Evolutionary conservation across 2,113 vertebrate species (phyloP).

Genomic region (Rhinopithecus roxellana): DNA sequence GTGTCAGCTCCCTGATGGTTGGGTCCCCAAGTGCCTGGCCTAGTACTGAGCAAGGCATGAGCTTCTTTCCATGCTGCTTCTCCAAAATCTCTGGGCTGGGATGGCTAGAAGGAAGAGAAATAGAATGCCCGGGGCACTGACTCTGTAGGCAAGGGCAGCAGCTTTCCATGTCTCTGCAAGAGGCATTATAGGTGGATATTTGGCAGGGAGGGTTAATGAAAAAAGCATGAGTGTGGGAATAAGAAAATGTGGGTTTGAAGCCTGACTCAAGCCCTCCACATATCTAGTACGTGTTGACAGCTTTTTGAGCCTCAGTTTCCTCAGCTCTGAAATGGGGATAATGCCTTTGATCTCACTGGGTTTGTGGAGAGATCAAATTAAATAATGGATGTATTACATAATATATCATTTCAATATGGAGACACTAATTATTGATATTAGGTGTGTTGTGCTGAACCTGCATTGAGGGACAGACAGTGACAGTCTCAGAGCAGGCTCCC

Average conservation of each 20-base stretch:
- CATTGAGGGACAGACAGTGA: not conserved
- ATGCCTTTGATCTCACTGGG: not conserved
- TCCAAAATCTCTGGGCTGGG: not conserved
- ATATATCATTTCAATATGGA: not conserved
- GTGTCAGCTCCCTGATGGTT: constrained; percentile 63
- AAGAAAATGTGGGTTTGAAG: not conserved
- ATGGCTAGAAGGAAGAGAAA: not conserved
- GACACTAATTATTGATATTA: not conserved
- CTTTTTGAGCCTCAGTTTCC: not conserved
- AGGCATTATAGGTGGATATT: not conserved
- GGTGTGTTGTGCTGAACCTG: not conserved
- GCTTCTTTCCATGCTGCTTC: not conserved
- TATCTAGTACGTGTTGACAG: not conserved
- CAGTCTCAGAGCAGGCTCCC: not conserved
- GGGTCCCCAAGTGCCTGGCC: constrained; percentile 50
- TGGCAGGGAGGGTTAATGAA: not conserved
- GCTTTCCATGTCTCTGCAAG: not conserved
- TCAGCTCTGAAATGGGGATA: not conserved
- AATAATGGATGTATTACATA: not conserved
- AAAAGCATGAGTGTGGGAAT: not conserved
- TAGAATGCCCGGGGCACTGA: not conserved
- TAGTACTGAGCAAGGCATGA: not conserved
- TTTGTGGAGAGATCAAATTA: not conserved
- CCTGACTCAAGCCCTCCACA: not conserved
- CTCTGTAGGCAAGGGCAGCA: not conserved